phyloP scores from a whole-genome alignment of 2,888 invertebrate species.

The Notodonta ziczac region DNA sequence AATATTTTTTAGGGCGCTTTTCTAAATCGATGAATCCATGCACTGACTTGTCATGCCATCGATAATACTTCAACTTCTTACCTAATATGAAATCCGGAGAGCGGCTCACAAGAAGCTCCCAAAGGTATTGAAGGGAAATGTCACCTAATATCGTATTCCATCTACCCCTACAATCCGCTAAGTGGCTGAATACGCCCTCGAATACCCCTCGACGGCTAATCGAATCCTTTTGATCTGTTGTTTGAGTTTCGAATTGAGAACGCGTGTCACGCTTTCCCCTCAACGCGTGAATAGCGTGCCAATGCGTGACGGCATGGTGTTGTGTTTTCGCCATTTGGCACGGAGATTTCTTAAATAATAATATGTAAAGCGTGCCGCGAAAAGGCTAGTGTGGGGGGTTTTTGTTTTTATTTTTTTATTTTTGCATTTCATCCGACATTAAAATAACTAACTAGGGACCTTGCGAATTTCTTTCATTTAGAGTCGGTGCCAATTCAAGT shows the following conservation, averaged over 20 bases:
- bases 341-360: not conserved
- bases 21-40: too few relatives aligned
- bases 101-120: not conserved
- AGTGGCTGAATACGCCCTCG: not conserved
- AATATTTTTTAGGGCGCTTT: too few relatives aligned
- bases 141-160: slow-evolving; percentile 1
- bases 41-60: too few relatives aligned
- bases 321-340: not conserved
- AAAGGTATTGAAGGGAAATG: not conserved
- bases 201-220: not conserved
- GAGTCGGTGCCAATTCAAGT: too few relatives aligned
- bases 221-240: slow-evolving; percentile 2
- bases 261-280: not conserved
- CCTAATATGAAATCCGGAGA: too few relatives aligned
- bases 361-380: not conserved
- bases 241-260: not conserved
- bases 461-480: too few relatives aligned
- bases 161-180: not conserved
- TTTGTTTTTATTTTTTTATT: too few relatives aligned
- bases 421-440: too few relatives aligned
- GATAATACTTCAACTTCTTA: too few relatives aligned
- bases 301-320: not conserved
- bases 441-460: too few relatives aligned
- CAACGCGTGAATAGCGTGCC: not conserved
- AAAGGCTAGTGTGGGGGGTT: not conserved